Base-by-base conservation (phyloP, 2,113 vertebrate genomes). In the Phodopus roborovskii region DNA sequence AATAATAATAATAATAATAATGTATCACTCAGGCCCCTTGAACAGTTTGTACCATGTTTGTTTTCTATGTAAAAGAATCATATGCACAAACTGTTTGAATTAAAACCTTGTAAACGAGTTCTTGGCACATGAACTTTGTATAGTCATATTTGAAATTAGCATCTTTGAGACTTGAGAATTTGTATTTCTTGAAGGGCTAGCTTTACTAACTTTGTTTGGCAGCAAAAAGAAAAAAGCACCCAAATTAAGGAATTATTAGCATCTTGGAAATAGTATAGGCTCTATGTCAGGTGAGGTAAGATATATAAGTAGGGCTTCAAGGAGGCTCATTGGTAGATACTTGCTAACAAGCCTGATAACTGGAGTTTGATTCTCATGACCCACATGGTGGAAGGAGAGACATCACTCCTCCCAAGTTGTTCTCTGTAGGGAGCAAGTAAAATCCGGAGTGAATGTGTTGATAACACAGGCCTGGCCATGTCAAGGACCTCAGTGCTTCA, bases 71-170 rank as follows among this genome's bases (percentile, higher is more conserved):
- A 78, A 90, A 86, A 90, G 17, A 26, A 48, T 92, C n/a, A 82
- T 70, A 64, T 91, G 20, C 22, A 73, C 87, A 64, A 58, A 83
- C n/a, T 28, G n/a, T 94, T 71, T 88, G 39, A 91, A 88, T 58
- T 85, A 66, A 95, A 92, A 45, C 70, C n/a, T 91, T 70, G n/a
- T 45, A 77, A 94, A 64, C 7, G 26, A 64, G n/a, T 75, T 84
- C 64, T 91, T 50, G 48, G 71, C 53, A 48, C 4, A 20, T 13
- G 7, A 74, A 62, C 19, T 79, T 88, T 84, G 82, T 74, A 58
- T 24, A 39, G 22, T 7, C 28, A 83, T 68, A 90, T 88, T 78
- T 60, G 39, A 84, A 88, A 92, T 11, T 71, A 33, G 28, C 7
- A 6, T 33, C 64, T 82, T 30, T 50, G 68, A 70, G 68, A 7